Conservation (phyloP, 1,140 invertebrate genomes). For the Orussus abietinus region DNA sequence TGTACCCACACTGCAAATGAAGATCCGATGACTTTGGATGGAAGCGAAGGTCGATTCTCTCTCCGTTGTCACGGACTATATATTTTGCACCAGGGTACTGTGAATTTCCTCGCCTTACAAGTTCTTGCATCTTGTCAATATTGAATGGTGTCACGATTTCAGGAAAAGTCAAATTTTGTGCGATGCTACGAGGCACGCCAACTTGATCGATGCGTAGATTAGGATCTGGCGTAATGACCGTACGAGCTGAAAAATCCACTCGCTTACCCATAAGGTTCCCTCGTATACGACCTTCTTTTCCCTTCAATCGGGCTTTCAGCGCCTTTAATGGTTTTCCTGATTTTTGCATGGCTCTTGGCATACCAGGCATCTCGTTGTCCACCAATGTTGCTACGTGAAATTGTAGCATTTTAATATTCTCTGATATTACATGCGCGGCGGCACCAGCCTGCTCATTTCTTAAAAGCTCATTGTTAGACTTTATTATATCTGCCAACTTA, state of each 20-base stretch:
- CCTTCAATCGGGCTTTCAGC: slow-evolving; percentile 85
- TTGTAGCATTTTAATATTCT: slow-evolving; percentile 98
- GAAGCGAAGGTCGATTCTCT: slow-evolving; percentile 95
- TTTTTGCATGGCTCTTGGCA: slow-evolving; percentile 97
- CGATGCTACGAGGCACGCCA: slow-evolving; percentile 96
- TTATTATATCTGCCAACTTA: slow-evolving; percentile 98
- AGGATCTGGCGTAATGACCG: slow-evolving; percentile 99
- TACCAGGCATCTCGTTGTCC: slow-evolving; percentile 98
- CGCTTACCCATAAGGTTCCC: slow-evolving; percentile 99
- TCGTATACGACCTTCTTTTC: slow-evolving; percentile 96
- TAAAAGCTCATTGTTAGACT: slow-evolving; percentile 94
- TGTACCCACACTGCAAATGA: slow-evolving; percentile 96
- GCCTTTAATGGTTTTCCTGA: slow-evolving; percentile 98
- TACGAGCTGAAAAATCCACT: slow-evolving; percentile 98
- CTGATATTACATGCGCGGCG: slow-evolving; percentile 92
- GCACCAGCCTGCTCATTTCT: slow-evolving; percentile 95
- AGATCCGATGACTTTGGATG: slow-evolving; percentile 98
- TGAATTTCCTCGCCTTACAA: slow-evolving; percentile 92
- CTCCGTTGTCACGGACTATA: slow-evolving; percentile 97
- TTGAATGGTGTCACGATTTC: slow-evolving; percentile 99
- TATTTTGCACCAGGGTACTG: slow-evolving; percentile 99
- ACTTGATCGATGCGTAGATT: slow-evolving; percentile 98
- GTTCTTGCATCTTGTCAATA: slow-evolving; percentile 96
- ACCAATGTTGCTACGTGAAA: slow-evolving; percentile 98
- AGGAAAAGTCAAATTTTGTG: slow-evolving; percentile 98